These are phyloP conservation scores for Homarus gammarus DNA, from an alignment of 2,888 invertebrate species.

Conservation along the genomic window DNA sequence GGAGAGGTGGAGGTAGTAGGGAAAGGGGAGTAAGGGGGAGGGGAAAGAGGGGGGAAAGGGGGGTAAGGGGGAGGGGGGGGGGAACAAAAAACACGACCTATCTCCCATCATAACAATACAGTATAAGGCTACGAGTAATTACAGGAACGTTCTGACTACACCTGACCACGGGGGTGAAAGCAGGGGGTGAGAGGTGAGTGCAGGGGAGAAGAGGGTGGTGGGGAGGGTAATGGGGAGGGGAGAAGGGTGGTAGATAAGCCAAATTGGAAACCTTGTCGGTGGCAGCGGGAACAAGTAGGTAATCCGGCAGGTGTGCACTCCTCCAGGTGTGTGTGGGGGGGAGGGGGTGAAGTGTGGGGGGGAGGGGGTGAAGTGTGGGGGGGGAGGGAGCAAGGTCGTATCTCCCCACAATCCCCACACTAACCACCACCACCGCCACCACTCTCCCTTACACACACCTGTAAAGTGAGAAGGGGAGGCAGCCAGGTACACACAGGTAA, in stretches of 20 bases:
- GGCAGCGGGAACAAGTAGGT: too few species aligned
- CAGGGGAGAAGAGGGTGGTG: too few species aligned
- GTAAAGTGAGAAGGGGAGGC: slow-evolving; percentile 19
- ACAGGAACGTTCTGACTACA: too few species aligned
- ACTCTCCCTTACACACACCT: too few species aligned
- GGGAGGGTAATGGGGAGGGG: neutral
- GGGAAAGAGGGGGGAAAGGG: neutral
- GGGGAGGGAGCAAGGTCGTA: neutral
- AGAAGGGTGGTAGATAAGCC: neutral
- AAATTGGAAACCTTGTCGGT: too few species aligned
- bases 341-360: neutral
- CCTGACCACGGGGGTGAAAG: too few species aligned
- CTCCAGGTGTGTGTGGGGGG: neutral
- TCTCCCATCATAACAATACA: too few species aligned
- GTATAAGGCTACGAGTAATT: too few species aligned
- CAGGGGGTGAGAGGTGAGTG: too few species aligned
- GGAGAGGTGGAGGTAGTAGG: neutral
- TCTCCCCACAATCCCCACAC: too few species aligned
- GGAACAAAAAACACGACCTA: too few species aligned
- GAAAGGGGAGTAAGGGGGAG: neutral
- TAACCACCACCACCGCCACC: too few species aligned
- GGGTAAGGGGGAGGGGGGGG: neutral
- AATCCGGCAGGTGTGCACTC: neutral
- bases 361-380: neutral
- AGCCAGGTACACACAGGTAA: neutral